phyloP scores from a whole-genome alignment of 2,888 invertebrate genomes.

The Cacoxenus indagator region DNA sequence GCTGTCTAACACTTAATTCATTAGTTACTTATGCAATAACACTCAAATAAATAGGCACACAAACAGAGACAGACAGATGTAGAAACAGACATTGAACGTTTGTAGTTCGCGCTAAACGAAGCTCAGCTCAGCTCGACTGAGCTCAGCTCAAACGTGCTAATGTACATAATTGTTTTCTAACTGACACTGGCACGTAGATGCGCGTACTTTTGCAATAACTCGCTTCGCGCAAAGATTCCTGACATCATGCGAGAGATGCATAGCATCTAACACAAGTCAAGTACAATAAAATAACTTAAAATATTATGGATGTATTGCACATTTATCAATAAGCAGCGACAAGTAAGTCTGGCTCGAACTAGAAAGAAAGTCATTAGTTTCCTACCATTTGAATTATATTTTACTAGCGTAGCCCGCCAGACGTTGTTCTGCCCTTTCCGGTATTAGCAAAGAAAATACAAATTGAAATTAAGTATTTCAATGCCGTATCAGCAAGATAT shows the following conservation, averaged over 20 bases:
- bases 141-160: not conserved
- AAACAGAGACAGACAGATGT: not conserved
- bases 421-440: no score
- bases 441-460: no score
- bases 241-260: constrained; percentile 45
- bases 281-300: constrained; percentile 25
- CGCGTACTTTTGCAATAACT: constrained; percentile 30
- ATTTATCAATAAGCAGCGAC: constrained; percentile 41
- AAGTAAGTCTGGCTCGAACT: no score
- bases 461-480: no score
- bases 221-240: constrained; percentile 43
- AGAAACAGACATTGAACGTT: not conserved
- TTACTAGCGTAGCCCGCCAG: no score
- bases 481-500: no score
- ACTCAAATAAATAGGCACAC: no score
- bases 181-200: constrained; percentile 5
- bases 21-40: no score
- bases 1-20: not conserved
- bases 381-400: no score
- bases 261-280: constrained; percentile 25
- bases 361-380: no score
- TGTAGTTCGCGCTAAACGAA: not conserved
- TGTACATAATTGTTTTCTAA: not conserved
- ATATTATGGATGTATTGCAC: not conserved
- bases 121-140: not conserved